Evolutionary conservation across 1,140 invertebrate genomes (phyloP).

Genomic region (Akabosia matsudoensis): DNA sequence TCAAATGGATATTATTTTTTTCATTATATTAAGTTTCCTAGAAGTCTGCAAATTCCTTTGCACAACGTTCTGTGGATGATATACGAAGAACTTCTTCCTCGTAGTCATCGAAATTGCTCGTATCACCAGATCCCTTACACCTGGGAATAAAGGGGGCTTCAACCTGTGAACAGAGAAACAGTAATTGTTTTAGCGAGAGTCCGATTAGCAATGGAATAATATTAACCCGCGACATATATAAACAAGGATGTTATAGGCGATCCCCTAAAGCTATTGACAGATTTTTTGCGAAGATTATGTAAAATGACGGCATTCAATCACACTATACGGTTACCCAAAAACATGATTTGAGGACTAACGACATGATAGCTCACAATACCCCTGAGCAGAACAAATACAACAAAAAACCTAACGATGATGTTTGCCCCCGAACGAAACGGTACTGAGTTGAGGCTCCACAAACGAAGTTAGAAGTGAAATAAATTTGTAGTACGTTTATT

Average conservation of each 20-base stretch:
- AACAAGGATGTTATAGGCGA: not conserved
- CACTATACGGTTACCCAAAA: not conserved
- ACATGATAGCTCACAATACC: no score
- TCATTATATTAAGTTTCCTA: slow-evolving; percentile 57
- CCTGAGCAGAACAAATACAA: no score
- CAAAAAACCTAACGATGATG: no score
- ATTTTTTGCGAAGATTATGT: no score
- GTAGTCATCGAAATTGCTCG: slow-evolving; percentile 98
- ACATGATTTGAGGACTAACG: not conserved
- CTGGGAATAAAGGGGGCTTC: slow-evolving; percentile 95
- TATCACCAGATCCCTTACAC: slow-evolving; percentile 94
- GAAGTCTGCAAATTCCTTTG: slow-evolving; percentile 97
- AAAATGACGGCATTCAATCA: not conserved
- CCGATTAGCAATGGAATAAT: no score
- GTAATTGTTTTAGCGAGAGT: no score
- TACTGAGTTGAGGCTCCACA: no score
- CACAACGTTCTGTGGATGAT: slow-evolving; percentile 94
- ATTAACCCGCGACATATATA: no score
- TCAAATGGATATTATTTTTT: not conserved
- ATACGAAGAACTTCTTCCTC: slow-evolving; percentile 96
- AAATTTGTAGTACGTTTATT: no score
- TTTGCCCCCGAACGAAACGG: no score
- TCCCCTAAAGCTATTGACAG: no score
- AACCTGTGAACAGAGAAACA: slow-evolving; percentile 55
- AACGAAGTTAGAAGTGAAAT: no score